Conservation (phyloP, 2,113 vertebrate species). For the Pheucticus melanocephalus region DNA sequence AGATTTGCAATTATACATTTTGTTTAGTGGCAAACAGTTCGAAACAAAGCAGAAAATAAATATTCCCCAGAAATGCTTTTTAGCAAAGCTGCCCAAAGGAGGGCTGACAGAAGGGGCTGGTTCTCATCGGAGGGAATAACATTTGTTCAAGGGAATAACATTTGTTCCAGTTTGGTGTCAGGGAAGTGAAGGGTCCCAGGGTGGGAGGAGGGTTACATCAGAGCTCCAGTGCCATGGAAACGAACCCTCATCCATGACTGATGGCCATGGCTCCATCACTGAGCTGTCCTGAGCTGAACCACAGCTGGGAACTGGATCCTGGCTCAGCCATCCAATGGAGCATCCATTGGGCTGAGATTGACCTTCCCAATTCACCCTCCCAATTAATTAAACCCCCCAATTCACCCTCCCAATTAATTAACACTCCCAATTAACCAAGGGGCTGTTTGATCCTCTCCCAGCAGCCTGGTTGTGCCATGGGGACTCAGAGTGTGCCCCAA, state of each 20-base stretch:
- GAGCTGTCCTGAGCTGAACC: not conserved
- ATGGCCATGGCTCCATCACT: not conserved
- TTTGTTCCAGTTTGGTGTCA: not conserved
- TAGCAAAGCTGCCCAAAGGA: not conserved
- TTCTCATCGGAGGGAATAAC: constrained; percentile 16
- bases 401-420: too few species aligned
- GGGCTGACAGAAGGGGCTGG: not conserved
- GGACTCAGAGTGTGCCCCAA: not conserved
- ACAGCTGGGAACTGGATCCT: not conserved
- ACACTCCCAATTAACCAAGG: not conserved
- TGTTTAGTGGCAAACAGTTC: not conserved
- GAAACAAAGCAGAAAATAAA: not conserved
- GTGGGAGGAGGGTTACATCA: not conserved
- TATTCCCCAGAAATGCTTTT: not conserved
- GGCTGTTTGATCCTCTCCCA: rapidly evolving
- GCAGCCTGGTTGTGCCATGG: rapidly evolving
- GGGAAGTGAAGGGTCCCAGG: constrained; percentile 35
- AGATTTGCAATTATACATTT: not conserved
- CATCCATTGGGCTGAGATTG: not conserved
- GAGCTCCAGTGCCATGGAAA: not conserved
- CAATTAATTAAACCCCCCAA: too few species aligned
- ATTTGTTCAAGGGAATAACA: not conserved
- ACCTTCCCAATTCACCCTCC: too few species aligned
- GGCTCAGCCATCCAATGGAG: not conserved
- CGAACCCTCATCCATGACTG: not conserved